A percentile compares a stretch with the other conserved stretches of the same genome.
These are phyloP conservation scores for Catonia carolina DNA, from an alignment of 2,888 invertebrate genomes.

Conservation along the genomic window DNA sequence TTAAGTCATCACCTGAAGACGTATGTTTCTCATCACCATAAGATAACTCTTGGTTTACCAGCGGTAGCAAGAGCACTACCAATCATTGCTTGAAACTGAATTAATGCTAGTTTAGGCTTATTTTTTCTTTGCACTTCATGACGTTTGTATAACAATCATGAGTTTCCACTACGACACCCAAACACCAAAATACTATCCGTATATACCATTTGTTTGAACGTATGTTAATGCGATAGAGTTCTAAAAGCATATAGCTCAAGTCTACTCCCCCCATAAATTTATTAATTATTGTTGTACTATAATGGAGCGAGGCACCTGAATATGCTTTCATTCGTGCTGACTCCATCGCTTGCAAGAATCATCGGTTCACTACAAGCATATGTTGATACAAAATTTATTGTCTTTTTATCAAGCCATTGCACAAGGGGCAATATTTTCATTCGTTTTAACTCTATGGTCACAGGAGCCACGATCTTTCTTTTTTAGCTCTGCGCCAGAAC, in stretches of 20 bases:
- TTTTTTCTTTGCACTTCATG: neutral
- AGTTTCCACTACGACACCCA: constrained; percentile 30
- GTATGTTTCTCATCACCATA: no score
- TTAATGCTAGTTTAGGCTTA: neutral
- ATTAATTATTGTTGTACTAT: constrained; percentile 35
- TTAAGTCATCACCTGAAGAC: no score
- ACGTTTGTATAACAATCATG: constrained; percentile 24
- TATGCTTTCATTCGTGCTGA: constrained; percentile 21
- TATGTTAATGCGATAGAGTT: constrained; percentile 34
- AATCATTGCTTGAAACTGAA: neutral
- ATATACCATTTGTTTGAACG: constrained; percentile 32
- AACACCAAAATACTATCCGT: constrained; percentile 31
- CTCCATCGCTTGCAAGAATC: constrained; percentile 31
- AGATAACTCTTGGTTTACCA: constrained; percentile 7
- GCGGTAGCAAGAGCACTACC: neutral
- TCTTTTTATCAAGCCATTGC: constrained; percentile 34
- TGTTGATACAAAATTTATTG: constrained; percentile 34
- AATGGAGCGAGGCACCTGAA: constrained; percentile 22
- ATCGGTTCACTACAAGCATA: constrained; percentile 30
- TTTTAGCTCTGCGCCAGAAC: constrained; percentile 30
- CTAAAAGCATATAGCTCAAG: constrained; percentile 35
- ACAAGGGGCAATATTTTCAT: constrained; percentile 27
- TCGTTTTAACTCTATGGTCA: constrained; percentile 20
- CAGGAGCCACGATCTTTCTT: constrained; percentile 30
- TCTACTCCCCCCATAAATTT: constrained; percentile 37